Base-by-base conservation (phyloP, 2,888 invertebrate species). In the Dolichomitus sp. region DNA sequence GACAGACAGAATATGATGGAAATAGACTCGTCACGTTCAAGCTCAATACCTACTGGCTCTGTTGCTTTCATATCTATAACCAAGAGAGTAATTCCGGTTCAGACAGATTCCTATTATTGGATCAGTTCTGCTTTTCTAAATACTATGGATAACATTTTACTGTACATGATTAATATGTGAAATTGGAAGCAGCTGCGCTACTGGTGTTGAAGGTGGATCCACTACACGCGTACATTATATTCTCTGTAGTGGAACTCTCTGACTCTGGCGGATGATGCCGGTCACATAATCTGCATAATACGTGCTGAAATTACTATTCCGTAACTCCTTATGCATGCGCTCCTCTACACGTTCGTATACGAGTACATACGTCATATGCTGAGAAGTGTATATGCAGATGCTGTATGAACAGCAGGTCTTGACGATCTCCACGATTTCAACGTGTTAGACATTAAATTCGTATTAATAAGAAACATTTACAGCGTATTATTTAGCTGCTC, bases 221-320 rank as follows among this genome's bases (percentile, higher is more conserved):
- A 37, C 37, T n/a, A 17, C 33, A 9, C 63, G 40, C 50, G 19
- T 37, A 23, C 40, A 42, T 17, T 33, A 42, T 70, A 50, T n/a
- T 59, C 52, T 30, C 27, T 52, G 37, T 30, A 14, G 57, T 48
- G 40, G 30, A 50, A 3, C 52, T 82, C 30, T 14, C 68, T 48
- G 65, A 50, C 27, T 69, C 42, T 30, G 30, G 27, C 57, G 45
- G 59, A 80, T 80, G 52, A 74, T 77, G 42, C 70, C 75, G 42
- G 52, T 50, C 50, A 48, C 72, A 78, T 73, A 81, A 83, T 85
- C 78, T 85, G 63, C 83, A 85, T 85, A 85, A 81, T 83, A 80
- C 76, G 72, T 80, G 80, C 63, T 57, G 17, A 61, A 73, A 80
- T 85, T 85, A 79, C 57, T 81, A 81, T 85, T 85, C 83, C 50